A percentile compares a stretch with the other conserved stretches of the same genome.
Conservation (phyloP, 1,140 invertebrate species). For the Heterodera carotae region DNA sequence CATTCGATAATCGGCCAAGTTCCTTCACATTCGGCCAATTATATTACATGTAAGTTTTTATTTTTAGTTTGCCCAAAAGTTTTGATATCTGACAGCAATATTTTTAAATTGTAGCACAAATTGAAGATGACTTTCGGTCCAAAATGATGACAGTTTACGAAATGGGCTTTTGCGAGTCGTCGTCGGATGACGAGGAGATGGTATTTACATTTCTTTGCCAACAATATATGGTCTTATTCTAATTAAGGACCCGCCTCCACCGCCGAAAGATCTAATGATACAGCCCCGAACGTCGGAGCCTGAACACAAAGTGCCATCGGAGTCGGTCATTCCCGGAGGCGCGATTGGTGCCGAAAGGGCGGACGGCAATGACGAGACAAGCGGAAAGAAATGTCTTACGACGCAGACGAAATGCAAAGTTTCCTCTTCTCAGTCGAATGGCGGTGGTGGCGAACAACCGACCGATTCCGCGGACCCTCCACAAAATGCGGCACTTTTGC, state of each 20-base stretch:
- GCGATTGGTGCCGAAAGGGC: neutral
- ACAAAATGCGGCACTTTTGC: neutral
- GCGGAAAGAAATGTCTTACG: constrained; percentile 1
- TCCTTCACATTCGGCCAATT: constrained; percentile 17
- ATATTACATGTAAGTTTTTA: constrained; percentile 9
- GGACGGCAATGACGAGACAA: neutral
- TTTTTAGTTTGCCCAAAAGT: neutral
- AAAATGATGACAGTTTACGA: constrained; percentile 27
- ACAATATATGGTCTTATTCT: neutral
- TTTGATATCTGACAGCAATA: no score
- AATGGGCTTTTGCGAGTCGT: constrained; percentile 22
- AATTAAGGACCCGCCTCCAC: constrained; percentile 20
- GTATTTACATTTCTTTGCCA: neutral
- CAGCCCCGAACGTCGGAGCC: neutral
- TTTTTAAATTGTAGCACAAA: constrained; percentile 12
- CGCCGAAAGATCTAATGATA: constrained; percentile 17
- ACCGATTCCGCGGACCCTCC: neutral
- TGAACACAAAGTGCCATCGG: neutral
- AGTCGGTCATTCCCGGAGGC: neutral
- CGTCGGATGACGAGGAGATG: constrained; percentile 24
- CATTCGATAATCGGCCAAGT: constrained; percentile 1
- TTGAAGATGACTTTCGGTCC: constrained; percentile 24
- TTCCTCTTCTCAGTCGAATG: neutral
- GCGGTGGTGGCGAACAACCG: neutral
- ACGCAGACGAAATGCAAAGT: neutral